These are phyloP conservation scores for Trichonephila clavipes DNA, from an alignment of 1,140 invertebrate species.

Conservation along the genomic window DNA sequence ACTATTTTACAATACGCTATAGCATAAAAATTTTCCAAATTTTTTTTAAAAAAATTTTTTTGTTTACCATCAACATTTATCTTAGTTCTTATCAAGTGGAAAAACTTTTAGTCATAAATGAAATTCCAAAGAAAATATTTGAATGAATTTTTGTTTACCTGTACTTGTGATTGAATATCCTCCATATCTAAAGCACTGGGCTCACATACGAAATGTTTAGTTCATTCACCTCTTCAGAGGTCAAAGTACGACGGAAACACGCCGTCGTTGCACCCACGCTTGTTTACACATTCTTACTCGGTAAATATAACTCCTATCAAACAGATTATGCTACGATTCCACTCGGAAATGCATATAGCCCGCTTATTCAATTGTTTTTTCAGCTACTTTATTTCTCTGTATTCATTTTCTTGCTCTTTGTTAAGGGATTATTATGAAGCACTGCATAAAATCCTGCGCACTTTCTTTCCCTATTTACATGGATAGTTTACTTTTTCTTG, in stretches of 20 bases:
- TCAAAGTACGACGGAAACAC: background rate
- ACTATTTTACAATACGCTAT: no score
- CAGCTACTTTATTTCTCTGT: background rate
- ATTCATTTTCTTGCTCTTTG: background rate
- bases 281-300: constrained; percentile 25
- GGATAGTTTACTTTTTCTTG: background rate
- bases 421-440: background rate
- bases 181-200: background rate
- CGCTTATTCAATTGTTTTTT: constrained; percentile 8
- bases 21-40: no score
- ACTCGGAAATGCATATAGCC: background rate
- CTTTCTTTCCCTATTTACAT: background rate
- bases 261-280: background rate
- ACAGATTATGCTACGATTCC: background rate
- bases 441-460: background rate
- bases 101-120: no score
- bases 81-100: no score
- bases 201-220: background rate
- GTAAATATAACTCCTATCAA: background rate
- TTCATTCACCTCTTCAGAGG: background rate
- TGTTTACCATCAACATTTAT: no score
- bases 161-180: no score
- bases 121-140: background rate
- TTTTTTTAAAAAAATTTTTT: no score
- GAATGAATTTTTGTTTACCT: background rate